Evolutionary conservation across 1,140 invertebrate genomes (phyloP), one percentile per base, ranked within the genome.

Genomic region (Drosophila fuyamai): DNA sequence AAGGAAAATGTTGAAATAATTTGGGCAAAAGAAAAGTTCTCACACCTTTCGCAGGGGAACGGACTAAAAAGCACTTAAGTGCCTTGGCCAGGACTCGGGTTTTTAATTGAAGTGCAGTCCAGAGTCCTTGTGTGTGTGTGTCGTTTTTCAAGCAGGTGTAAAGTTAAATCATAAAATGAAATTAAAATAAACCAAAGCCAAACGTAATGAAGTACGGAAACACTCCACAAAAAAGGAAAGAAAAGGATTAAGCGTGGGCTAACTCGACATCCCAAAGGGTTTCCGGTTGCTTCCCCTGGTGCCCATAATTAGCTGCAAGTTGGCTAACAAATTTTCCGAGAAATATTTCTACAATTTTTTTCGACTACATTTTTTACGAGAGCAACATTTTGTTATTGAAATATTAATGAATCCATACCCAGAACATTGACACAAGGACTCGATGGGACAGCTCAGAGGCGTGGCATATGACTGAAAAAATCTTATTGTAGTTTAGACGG

Each of bases 91-190:
- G 62, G 50, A 55, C 68, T 79, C 62, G 68, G 80, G 75, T 79
- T 84, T 90, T 82, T 89, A 91, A 92, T 90, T 92, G 90, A 90
- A 90, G 90, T 90, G 57, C 74, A 77, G 61, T 59, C 81, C 35
- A 59, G 38, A 70, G 68, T 86, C 70, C 50, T 63, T 55, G 43
- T 58, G 56, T 58, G 48, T 41, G 61, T 59, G 43, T 60, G 66
- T 65, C 71, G 40, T 74, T 68, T 71, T 61, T 65, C 59, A 65
- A 86, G 72, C 90, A 92, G 90, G 90, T 92, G 90, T 91, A 92
- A 92, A 92, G 90, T 92, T 92, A 89, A 92, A 91, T 91, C 86
- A 88, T 82, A 91, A 92, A 92, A 92, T 81, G 83, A 90, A 91
- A 92, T 92, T 90, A 92, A 92, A 89, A 88, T 90, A 92, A 92